Conservation (phyloP, 2,888 invertebrate genomes). For the Rhagonycha lutea region DNA sequence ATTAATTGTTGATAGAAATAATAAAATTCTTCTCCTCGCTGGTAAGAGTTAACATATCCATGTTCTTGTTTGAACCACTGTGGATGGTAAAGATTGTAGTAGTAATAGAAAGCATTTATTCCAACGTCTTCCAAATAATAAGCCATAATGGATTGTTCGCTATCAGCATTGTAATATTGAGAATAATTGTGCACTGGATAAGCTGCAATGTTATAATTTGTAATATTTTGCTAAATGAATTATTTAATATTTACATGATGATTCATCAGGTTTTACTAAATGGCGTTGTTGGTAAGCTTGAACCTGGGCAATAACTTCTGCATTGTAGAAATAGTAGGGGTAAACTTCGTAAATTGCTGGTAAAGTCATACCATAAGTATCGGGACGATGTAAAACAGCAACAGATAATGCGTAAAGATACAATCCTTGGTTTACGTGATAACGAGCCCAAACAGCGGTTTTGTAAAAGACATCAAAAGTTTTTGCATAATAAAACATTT, state of each 20-base stretch:
- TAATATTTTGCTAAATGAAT: background rate
- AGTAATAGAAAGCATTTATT: constrained; percentile 69
- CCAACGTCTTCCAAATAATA: constrained; percentile 77
- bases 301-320: constrained; percentile 68
- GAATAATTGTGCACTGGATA: background rate
- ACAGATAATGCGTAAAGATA: constrained; percentile 67
- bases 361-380: constrained; percentile 66
- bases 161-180: constrained; percentile 54
- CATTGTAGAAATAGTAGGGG: constrained; percentile 72
- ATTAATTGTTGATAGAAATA: constrained; percentile 70
- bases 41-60: constrained; percentile 59
- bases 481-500: constrained; percentile 70
- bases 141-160: constrained; percentile 60
- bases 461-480: constrained; percentile 71
- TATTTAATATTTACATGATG: background rate
- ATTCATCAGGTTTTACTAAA: background rate
- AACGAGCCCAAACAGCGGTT: constrained; percentile 70
- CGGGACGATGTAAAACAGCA: constrained; percentile 67
- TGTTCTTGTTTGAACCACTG: constrained; percentile 65
- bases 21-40: constrained; percentile 68
- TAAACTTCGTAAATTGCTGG: constrained; percentile 75
- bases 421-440: constrained; percentile 69
- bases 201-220: background rate
- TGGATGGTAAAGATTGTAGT: constrained; percentile 65
- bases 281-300: constrained; percentile 64